Evolutionary conservation across 2,888 invertebrate genomes (phyloP), one percentile per base, ranked within the genome.

Genomic region (Drosophila anomalata): DNA sequence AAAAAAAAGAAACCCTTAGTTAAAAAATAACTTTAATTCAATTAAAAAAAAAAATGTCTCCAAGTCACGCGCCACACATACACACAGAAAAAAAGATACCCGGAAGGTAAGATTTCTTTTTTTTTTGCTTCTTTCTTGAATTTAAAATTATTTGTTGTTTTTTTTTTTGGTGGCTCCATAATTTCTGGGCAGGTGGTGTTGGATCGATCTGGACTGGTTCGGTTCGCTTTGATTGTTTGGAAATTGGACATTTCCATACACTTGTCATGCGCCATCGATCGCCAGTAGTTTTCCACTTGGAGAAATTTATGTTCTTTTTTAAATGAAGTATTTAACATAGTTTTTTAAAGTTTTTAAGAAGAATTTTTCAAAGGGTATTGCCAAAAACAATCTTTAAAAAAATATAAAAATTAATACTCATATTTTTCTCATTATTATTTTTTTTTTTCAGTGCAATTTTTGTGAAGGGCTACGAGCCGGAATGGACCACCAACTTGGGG

Each of bases 241-340:
- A 57, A 24, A 31, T 65, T 67, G 69, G 55, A 54, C 61, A 70
- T 84, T 78, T 81, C 56, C 76, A 80, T 78, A 78, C 81, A 80
- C 79, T 84, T 73, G 81, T 78, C 78, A 75, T 75, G 60, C 44
- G 63, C 52, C 63, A 51, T 29, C 36, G 63, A 29, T 63, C 17
- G 57, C 29, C 39, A 41, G 36, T 11, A 31, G n/a, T n/a, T 22
- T 1, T 47, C 59, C 61, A 61, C 60, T 44, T 20, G 20, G 11
- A 44, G 12, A 6, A 22, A 5, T 9, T 29, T 9, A 4, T 9
- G 9, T 9, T 29, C 9, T 9, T 2, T 29, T 29, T 29, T 1
- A 29, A 29, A 7, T 8, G 2, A 29, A 2, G 3, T 29, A 26
- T 7, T 26, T 26, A 26, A 26, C 26, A 26, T 2, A 8, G 26